Evolutionary conservation across 2,113 vertebrate species (phyloP).

Genomic region (Ovibos moschatus): DNA sequence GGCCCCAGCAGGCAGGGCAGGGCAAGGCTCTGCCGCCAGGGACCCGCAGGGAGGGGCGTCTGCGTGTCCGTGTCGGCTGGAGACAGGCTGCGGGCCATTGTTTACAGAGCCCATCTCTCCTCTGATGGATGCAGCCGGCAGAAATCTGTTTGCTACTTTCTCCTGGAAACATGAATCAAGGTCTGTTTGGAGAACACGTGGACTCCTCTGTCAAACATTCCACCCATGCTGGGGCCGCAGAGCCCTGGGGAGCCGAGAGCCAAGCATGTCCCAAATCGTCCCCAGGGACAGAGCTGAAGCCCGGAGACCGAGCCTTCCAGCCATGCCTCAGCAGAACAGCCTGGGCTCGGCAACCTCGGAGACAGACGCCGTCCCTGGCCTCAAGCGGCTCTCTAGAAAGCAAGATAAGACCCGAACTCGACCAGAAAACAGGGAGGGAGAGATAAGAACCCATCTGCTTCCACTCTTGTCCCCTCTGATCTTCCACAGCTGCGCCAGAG

Average conservation of each 20-base stretch:
- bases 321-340: neutral
- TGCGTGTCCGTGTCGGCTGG: slow-evolving; percentile 26
- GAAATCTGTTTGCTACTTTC: slow-evolving; percentile 82
- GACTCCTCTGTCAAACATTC: slow-evolving; percentile 80
- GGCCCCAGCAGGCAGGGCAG: neutral
- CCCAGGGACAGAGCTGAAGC: neutral
- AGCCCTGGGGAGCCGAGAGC: slow-evolving; percentile 48
- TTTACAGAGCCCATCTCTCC: slow-evolving; percentile 83
- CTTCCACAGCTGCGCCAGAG: neutral
- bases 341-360: neutral
- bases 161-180: slow-evolving; percentile 85
- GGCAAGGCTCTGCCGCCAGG: neutral
- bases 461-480: slow-evolving; percentile 52
- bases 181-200: slow-evolving; percentile 83
- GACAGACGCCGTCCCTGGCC: slow-evolving; percentile 34
- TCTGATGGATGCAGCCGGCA: slow-evolving; percentile 81
- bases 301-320: rapidly evolving
- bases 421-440: slow-evolving; percentile 29
- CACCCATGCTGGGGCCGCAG: slow-evolving; percentile 67
- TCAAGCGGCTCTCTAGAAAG: slow-evolving; percentile 61
- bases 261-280: slow-evolving; percentile 27
- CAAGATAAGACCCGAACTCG: slow-evolving; percentile 46
- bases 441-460: slow-evolving; percentile 68
- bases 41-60: neutral
- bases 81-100: slow-evolving; percentile 81